Percentiles rank a stretch among this genome's conserved stretches.
Evolutionary conservation across 2,113 vertebrate genomes (phyloP).

Genomic region (Podocnemis expansa): DNA sequence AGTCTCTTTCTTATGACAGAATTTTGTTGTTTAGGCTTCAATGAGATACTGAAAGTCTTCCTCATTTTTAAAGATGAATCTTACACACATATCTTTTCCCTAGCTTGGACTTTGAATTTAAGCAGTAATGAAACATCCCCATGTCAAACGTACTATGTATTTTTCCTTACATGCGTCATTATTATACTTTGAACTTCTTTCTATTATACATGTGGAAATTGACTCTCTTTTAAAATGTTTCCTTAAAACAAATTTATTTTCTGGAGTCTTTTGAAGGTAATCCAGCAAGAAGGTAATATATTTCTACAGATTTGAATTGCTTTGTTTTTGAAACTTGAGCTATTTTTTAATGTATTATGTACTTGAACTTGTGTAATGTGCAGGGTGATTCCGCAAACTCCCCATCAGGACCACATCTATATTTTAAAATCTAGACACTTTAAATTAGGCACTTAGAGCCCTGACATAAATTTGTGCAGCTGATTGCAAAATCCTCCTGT

Average conservation of each 20-base stretch:
- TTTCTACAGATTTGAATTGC: background rate
- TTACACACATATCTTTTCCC: background rate
- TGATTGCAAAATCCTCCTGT: background rate
- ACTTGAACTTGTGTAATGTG: background rate
- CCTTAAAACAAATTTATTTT: background rate
- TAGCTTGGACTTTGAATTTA: background rate
- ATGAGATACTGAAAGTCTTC: background rate
- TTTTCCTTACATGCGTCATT: too few species aligned
- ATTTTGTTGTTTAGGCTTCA: background rate
- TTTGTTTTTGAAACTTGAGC: background rate
- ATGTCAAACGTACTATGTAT: background rate
- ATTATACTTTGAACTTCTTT: background rate
- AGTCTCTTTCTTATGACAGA: background rate
- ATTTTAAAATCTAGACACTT: background rate
- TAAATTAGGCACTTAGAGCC: background rate
- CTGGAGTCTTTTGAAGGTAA: background rate
- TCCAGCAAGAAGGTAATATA: background rate
- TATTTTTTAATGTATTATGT: background rate
- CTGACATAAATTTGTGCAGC: accelerated
- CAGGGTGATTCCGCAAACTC: background rate
- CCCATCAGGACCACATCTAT: background rate
- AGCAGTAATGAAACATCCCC: background rate
- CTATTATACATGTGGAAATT: background rate
- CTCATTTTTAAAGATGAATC: background rate
- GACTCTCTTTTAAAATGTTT: background rate